phyloP scores from a whole-genome alignment of 2,113 vertebrate genomes.

The Lagopus leucura region DNA sequence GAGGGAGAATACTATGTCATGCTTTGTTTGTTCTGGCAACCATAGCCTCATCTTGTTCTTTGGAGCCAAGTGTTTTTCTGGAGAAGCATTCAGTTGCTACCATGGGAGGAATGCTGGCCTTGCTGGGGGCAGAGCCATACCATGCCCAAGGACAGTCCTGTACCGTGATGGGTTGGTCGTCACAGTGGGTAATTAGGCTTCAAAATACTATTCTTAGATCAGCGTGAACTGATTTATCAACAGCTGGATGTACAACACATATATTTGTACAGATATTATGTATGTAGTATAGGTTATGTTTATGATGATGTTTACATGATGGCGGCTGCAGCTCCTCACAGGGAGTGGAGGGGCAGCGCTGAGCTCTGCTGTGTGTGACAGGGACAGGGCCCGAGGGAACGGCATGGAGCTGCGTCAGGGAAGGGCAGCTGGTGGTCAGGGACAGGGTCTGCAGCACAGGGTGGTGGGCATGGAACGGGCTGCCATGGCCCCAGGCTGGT shows the following conservation, averaged over 20 bases:
- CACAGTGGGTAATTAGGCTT: background rate
- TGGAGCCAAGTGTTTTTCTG: background rate
- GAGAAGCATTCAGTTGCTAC: background rate
- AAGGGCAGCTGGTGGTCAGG: background rate
- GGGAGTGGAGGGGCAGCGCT: no score
- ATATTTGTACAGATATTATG: background rate
- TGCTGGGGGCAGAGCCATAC: accelerated
- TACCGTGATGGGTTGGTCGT: accelerated
- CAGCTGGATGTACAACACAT: background rate
- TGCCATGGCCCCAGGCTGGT: background rate
- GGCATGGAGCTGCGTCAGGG: no score
- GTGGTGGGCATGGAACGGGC: no score
- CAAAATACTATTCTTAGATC: background rate
- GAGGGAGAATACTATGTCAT: background rate
- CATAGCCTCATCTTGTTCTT: background rate
- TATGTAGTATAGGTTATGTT: background rate
- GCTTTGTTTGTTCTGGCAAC: background rate
- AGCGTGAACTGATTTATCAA: background rate
- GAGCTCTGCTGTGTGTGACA: no score
- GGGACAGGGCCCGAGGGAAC: no score
- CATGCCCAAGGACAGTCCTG: background rate
- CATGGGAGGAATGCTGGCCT: background rate
- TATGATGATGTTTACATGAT: background rate
- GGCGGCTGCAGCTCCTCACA: no score
- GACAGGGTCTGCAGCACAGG: background rate